Evolutionary conservation across 2,888 invertebrate genomes (phyloP).

Genomic region (Dicroscelio sp.): DNA sequence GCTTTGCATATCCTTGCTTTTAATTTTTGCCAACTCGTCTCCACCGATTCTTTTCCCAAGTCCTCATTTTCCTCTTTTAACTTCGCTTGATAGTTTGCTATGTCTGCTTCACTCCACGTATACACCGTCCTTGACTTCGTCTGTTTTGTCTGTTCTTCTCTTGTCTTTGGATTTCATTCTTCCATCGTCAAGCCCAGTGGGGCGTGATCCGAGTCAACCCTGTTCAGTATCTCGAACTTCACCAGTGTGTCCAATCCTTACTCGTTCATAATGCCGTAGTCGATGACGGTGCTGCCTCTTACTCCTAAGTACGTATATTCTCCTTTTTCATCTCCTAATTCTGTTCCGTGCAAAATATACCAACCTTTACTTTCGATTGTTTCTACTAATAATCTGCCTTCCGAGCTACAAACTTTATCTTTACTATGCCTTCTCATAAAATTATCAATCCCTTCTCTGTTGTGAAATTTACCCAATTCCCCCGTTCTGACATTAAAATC

Average conservation of each 20-base stretch:
- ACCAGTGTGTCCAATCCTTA: background rate
- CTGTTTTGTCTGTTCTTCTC: constrained; percentile 22
- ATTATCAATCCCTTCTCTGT: background rate
- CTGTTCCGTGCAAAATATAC: constrained; percentile 63
- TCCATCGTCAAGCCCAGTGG: constrained; percentile 43
- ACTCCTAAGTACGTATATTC: constrained; percentile 69
- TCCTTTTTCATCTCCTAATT: constrained; percentile 67
- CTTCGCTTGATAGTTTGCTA: background rate
- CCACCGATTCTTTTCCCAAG: background rate
- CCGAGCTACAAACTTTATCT: constrained; percentile 9
- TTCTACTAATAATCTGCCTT: constrained; percentile 33
- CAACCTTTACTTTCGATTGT: constrained; percentile 52
- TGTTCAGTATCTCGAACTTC: constrained; percentile 39
- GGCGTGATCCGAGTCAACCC: constrained; percentile 73
- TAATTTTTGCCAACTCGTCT: constrained; percentile 6
- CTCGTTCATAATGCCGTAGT: constrained; percentile 65
- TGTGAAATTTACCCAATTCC: constrained; percentile 10
- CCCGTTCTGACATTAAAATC: constrained; percentile 48
- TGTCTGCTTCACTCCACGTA: constrained; percentile 45
- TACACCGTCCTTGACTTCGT: constrained; percentile 22
- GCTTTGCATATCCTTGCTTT: background rate
- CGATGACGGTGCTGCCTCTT: constrained; percentile 73
- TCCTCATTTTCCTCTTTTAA: background rate
- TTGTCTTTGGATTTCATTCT: background rate
- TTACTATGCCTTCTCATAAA: background rate